Evolutionary conservation across 2,888 invertebrate species (phyloP), one percentile per base, ranked within the genome.

Genomic region (Salticus scenicus): DNA sequence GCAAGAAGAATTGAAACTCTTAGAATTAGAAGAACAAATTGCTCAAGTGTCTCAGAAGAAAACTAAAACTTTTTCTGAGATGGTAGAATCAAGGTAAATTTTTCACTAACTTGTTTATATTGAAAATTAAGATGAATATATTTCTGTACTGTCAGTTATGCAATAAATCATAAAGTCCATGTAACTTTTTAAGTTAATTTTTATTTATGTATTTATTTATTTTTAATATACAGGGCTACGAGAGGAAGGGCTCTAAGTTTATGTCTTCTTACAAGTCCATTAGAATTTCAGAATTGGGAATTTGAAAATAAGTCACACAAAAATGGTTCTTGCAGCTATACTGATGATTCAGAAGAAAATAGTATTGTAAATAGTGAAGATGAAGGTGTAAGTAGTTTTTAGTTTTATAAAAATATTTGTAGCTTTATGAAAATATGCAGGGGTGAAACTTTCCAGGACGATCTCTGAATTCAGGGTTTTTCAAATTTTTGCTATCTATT

Each of bases 61-160:
- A 93, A 95, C 94, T 92, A 97, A 97, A 93, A 97, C 97, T 88
- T 97, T 97, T 93, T 96, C 94, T 91, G 97, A 98, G 92, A 97
- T 98, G 95, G 94, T 97, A 92, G 96, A 96, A 91, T 96, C 91
- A 77, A 91, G 87, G 87, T 87, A 81, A 30, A 31, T 20, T 8
- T 37, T 47, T 33, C 1, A 0, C 41, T 42, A 37, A 37, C n/a
- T n/a, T n/a, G n/a, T n/a, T n/a, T n/a, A n/a, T n/a, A n/a, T n/a
- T n/a, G n/a, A n/a, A n/a, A n/a, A n/a, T n/a, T n/a, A n/a, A n/a
- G n/a, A n/a, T n/a, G n/a, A n/a, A n/a, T n/a, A n/a, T n/a, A n/a
- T n/a, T n/a, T n/a, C n/a, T n/a, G n/a, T n/a, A n/a, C n/a, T n/a
- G n/a, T n/a, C n/a, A n/a, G n/a, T n/a, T n/a, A n/a, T n/a, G n/a